A percentile compares a stretch with the other conserved stretches of the same genome.
These are phyloP conservation scores for Ivindomyrus marchei DNA, from an alignment of 2,113 vertebrate species.

Conservation along the genomic window DNA sequence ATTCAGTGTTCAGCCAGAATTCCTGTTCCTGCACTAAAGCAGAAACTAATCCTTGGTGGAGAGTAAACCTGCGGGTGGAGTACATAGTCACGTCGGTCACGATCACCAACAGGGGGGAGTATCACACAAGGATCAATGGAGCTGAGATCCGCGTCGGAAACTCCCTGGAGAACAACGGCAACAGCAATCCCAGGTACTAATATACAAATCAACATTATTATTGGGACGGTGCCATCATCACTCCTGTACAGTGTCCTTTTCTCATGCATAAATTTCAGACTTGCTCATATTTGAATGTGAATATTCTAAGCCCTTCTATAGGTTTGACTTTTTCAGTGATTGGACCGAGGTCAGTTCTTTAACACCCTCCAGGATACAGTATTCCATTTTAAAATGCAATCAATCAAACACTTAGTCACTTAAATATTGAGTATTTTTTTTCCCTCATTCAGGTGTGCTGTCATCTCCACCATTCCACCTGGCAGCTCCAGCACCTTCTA, in stretches of 20 bases:
- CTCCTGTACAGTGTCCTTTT: neutral
- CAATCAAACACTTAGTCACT: too few relatives aligned
- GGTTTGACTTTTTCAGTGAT: too few relatives aligned
- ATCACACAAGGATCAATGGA: neutral
- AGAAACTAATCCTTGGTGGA: slow-evolving; percentile 5
- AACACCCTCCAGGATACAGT: too few relatives aligned
- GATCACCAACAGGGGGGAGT: slow-evolving; percentile 8
- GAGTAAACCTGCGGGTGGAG: neutral
- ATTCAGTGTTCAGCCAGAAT: neutral
- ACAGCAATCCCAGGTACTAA: slow-evolving; percentile 3
- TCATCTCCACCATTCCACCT: slow-evolving; percentile 13
- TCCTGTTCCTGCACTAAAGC: slow-evolving; percentile 5
- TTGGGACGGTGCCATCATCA: neutral
- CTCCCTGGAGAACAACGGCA: slow-evolving; percentile 16
- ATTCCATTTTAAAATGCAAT: too few relatives aligned
- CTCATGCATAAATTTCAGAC: neutral
- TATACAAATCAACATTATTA: neutral
- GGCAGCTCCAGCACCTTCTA: slow-evolving; percentile 18
- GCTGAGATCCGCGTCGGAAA: slow-evolving; percentile 1
- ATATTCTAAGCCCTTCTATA: too few relatives aligned
- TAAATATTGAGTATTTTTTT: too few relatives aligned
- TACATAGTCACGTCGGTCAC: slow-evolving; percentile 7
- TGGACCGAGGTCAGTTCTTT: too few relatives aligned
- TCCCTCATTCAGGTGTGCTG: neutral
- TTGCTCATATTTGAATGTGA: too few relatives aligned